These are phyloP conservation scores for Naso thynnoides DNA, from an alignment of 2,797 vertebrate genomes.

Conservation along the genomic window DNA sequence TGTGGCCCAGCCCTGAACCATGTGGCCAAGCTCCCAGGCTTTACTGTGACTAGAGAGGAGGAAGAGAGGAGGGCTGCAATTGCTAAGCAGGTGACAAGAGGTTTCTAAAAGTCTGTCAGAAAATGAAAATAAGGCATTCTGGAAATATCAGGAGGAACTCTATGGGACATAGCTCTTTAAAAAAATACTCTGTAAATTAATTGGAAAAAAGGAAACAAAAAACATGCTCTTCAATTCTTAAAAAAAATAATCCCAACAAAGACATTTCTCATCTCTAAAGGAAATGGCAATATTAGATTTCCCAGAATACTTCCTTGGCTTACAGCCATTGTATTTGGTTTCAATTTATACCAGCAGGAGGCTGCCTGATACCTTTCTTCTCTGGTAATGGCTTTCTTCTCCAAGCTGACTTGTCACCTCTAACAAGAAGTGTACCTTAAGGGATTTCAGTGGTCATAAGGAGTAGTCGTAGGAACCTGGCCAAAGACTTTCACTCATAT, in stretches of 20 bases:
- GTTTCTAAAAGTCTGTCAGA: slow-evolving; percentile 37
- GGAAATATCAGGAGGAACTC: slow-evolving; percentile 32
- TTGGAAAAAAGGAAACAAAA: slow-evolving; percentile 21
- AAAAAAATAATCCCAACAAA: slow-evolving; percentile 22
- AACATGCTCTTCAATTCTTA: slow-evolving; percentile 18
- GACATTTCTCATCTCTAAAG: slow-evolving; percentile 51
- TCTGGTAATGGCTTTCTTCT: slow-evolving; percentile 77
- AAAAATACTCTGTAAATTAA: slow-evolving; percentile 28
- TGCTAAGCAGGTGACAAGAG: slow-evolving; percentile 52
- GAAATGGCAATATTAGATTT: slow-evolving; percentile 70
- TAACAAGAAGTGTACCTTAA: slow-evolving; percentile 74
- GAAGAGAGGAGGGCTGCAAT: slow-evolving; percentile 62
- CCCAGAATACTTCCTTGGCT: slow-evolving; percentile 69
- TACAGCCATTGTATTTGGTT: slow-evolving; percentile 79
- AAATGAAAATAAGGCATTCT: slow-evolving; percentile 20
- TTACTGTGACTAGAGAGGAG: slow-evolving; percentile 56
- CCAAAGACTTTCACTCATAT: slow-evolving; percentile 73
- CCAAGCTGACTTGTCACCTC: slow-evolving; percentile 74
- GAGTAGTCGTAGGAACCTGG: slow-evolving; percentile 56
- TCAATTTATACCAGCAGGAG: slow-evolving; percentile 79
- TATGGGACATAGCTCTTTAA: slow-evolving; percentile 18
- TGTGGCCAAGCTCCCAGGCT: slow-evolving; percentile 85
- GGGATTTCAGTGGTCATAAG: slow-evolving; percentile 69
- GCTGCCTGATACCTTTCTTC: slow-evolving; percentile 75
- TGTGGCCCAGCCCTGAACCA: slow-evolving; percentile 78